Conservation (phyloP, 1,140 invertebrate genomes). For the Antheraea pernyi region DNA sequence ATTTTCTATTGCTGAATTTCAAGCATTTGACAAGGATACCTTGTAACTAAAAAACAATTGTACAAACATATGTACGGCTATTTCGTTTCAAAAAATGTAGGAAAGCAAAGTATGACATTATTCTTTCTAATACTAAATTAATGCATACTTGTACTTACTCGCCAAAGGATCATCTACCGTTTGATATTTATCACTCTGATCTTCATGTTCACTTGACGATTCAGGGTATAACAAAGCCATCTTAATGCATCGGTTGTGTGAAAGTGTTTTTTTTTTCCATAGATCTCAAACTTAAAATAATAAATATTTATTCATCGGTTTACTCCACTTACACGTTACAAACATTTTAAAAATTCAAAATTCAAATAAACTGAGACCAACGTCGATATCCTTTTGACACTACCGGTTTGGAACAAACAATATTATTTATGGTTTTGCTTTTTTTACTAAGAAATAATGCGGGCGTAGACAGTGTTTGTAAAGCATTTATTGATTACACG, state of each 20-base stretch:
- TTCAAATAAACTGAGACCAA: neutral
- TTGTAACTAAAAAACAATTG: too few species aligned
- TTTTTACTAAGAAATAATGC: too few species aligned
- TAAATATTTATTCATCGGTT: neutral
- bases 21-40: too few species aligned
- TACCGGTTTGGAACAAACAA: too few species aligned
- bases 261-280: neutral
- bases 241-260: neutral
- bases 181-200: conserved; percentile 13
- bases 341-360: neutral
- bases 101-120: too few species aligned
- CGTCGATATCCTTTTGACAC: too few species aligned
- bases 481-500: too few species aligned
- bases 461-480: too few species aligned
- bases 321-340: neutral
- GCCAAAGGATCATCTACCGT: conserved; percentile 48
- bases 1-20: too few species aligned
- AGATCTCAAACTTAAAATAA: neutral
- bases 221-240: neutral
- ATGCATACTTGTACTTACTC: conserved; percentile 28
- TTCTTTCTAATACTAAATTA: neutral
- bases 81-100: too few species aligned
- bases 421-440: too few species aligned
- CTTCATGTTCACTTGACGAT: conserved; percentile 15
- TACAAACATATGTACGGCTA: too few species aligned